A percentile compares a stretch with the other conserved stretches of the same genome.
Evolutionary conservation across 2,113 vertebrate genomes (phyloP).

Genomic region (Psophia crepitans): DNA sequence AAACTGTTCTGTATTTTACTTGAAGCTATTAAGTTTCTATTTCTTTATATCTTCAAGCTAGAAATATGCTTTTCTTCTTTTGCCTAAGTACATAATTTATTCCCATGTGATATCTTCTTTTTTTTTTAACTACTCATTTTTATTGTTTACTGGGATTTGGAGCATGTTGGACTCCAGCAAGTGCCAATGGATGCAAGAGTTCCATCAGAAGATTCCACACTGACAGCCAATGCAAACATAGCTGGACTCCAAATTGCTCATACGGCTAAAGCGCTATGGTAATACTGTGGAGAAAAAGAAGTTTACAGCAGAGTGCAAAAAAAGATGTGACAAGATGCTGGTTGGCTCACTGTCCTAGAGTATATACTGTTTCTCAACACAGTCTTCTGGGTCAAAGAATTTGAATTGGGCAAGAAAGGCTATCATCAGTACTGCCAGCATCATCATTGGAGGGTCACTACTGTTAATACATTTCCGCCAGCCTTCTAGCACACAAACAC

Average conservation of each 20-base stretch:
- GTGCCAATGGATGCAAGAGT: not conserved
- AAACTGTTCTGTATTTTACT: conserved; percentile 29
- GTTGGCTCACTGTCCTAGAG: not conserved
- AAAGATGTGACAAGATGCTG: not conserved
- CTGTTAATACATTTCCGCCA: not conserved
- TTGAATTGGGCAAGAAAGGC: not conserved
- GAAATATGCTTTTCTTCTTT: conserved; percentile 3
- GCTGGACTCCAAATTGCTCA: not conserved
- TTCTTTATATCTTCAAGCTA: conserved; percentile 21
- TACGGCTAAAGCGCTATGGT: not conserved
- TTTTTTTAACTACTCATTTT: not conserved
- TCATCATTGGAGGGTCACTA: too few species aligned
- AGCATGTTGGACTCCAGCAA: not conserved
- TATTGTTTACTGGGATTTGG: not conserved
- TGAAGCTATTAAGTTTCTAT: conserved; percentile 32
- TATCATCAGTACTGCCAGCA: not conserved
- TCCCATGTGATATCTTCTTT: not conserved
- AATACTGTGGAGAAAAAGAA: not conserved
- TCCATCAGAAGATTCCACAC: not conserved
- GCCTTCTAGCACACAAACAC: not conserved
- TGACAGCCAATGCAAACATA: not conserved
- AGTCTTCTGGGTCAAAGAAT: not conserved
- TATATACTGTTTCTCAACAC: not conserved
- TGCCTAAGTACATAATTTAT: not conserved
- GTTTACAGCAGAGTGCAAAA: not conserved